Evolutionary conservation across 2,797 vertebrate genomes (phyloP), one percentile per base, ranked within the genome.

Genomic region (Ambastaia sidthimunki): DNA sequence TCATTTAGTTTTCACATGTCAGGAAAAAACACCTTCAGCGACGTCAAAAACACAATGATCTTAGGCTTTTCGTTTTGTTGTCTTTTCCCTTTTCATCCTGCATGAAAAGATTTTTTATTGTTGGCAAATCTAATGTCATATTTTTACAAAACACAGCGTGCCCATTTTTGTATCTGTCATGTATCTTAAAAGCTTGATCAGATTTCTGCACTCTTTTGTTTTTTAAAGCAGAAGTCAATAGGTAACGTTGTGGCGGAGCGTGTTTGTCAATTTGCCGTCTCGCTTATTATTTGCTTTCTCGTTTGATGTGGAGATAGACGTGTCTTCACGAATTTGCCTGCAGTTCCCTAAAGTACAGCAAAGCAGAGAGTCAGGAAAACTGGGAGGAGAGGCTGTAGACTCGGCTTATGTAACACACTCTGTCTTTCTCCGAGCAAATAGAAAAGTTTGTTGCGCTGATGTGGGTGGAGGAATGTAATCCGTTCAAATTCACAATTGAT

Each of bases 261-360:
- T 84, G 82, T 88, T 80, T 83, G 69, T 84, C 85, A 82, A 71
- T 73, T 76, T 65, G 72, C 59, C 80, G 65, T 82, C 82, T 76
- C 60, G 74, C 83, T 81, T 84, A 81, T 86, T 90, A 85, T 90
- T 91, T 92, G 90, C 86, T 89, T 91, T 89, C 78, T 73, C 86
- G 89, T 91, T 92, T 92, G 91, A 93, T 93, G 90, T 92, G 68
- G 88, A 90, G 87, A 85, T 82, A 87, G 92, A 91, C 90, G 88
- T 83, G 73, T 88, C 88, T 88, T 91, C 91, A 89, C 80, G 90
- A 89, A 91, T 90, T 89, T 80, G 52, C 89, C 74, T 80, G 50
- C 44, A 75, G 77, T 81, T 78, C 48, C 65, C 76, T 68, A 47
- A 25, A 74, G 63, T 66, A 66, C 41, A 74, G 71, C 78, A 59